Percentiles rank a stretch among this genome's conserved stretches.
phyloP scores from a whole-genome alignment of 2,797 vertebrate species.

The Arnoldichthys spilopterus region DNA sequence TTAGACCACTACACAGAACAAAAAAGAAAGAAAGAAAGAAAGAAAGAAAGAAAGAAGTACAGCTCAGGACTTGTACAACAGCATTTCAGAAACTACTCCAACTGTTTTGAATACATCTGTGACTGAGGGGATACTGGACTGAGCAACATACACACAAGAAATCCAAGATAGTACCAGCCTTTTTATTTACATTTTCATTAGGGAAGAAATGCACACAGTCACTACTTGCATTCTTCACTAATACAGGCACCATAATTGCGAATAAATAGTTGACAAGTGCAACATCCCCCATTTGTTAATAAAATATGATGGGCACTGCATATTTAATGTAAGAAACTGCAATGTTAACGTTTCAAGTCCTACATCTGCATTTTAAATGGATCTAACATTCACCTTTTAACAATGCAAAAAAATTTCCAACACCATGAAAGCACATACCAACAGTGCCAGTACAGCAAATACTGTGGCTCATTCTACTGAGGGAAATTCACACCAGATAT shows the following conservation, averaged over 20 bases:
- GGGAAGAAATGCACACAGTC: neutral
- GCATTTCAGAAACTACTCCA: neutral
- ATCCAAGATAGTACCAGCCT: neutral
- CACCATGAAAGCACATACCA: neutral
- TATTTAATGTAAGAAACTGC: neutral
- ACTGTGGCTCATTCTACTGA: neutral
- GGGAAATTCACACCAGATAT: neutral
- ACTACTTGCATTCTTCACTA: neutral
- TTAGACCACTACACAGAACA: too few species aligned
- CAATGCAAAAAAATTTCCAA: neutral
- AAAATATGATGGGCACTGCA: neutral
- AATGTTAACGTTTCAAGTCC: neutral
- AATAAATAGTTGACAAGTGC: constrained; percentile 7
- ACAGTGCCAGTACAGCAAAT: neutral
- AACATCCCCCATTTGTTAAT: neutral
- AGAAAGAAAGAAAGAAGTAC: neutral
- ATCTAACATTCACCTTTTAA: neutral
- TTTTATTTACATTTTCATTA: constrained; percentile 10
- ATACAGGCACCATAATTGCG: neutral
- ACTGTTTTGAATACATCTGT: too few species aligned
- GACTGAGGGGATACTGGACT: too few species aligned
- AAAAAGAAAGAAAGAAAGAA: too few species aligned
- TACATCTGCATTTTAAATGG: neutral
- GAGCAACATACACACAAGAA: neutral
- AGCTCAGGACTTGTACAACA: neutral